phyloP scores from a whole-genome alignment of 2,797 vertebrate species.

The Carduelis carduelis region DNA sequence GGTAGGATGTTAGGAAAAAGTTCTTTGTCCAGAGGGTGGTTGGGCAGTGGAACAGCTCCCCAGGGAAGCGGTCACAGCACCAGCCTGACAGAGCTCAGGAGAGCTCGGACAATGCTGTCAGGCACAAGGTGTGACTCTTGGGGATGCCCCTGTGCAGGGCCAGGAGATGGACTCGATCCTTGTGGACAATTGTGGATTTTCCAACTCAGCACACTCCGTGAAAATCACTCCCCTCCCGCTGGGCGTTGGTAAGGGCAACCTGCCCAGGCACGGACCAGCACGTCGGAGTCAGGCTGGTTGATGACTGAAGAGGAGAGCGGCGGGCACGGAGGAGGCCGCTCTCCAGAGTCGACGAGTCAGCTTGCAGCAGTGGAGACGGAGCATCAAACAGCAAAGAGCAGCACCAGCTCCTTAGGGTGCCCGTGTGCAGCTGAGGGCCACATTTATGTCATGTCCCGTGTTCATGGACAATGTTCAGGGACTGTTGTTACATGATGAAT shows the following conservation, averaged over 20 bases:
- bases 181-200: not conserved
- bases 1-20: not conserved
- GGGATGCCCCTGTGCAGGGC: not conserved
- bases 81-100: not conserved
- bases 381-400: rapidly evolving
- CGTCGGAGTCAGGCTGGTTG: rapidly evolving
- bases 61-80: not conserved
- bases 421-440: rapidly evolving
- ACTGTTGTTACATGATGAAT: not conserved
- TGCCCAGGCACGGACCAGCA: not conserved
- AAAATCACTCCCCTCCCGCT: not conserved
- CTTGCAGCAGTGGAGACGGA: rapidly evolving
- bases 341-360: not conserved
- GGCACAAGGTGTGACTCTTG: not conserved
- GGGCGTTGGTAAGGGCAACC: not conserved
- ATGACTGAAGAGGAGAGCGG: not conserved
- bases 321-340: rapidly evolving
- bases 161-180: not conserved
- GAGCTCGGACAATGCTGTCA: rapidly evolving
- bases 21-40: rapidly evolving
- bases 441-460: rapidly evolving
- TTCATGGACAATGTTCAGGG: not conserved
- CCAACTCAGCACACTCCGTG: not conserved
- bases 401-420: not conserved
- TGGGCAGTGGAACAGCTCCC: not conserved